Evolutionary conservation across 2,113 vertebrate species (phyloP).

Genomic region (Shinisaurus crocodilurus): DNA sequence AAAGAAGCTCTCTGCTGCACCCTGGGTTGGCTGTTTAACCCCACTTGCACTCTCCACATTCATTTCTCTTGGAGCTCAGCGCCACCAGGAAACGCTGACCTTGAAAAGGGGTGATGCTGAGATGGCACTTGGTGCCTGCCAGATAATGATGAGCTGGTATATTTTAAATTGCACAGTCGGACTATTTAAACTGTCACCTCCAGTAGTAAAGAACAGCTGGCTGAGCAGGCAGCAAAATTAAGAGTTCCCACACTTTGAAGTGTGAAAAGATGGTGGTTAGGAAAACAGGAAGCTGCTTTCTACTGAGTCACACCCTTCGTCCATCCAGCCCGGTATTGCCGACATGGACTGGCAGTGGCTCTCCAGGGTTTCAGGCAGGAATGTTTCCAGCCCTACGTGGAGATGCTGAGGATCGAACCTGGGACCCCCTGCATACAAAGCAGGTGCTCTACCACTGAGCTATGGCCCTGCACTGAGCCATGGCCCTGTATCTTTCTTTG

Average conservation of each 20-base stretch:
- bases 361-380: too few relatives aligned
- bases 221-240: slow-evolving; percentile 31
- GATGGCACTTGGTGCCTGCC: neutral
- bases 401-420: too few relatives aligned
- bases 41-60: neutral
- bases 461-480: too few relatives aligned
- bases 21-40: neutral
- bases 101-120: slow-evolving; percentile 21
- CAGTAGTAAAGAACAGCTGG: slow-evolving; percentile 37
- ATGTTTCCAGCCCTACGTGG: too few relatives aligned
- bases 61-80: neutral
- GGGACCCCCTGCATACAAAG: too few relatives aligned
- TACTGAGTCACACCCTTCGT: too few relatives aligned
- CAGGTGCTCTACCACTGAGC: too few relatives aligned
- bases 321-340: too few relatives aligned
- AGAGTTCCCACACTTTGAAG: slow-evolving; percentile 42
- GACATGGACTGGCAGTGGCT: too few relatives aligned
- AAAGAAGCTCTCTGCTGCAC: neutral
- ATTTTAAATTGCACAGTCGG: slow-evolving; percentile 33
- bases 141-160: neutral
- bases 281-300: too few relatives aligned
- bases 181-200: slow-evolving; percentile 40
- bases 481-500: neutral
- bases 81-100: slow-evolving; percentile 3
- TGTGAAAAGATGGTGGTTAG: neutral